Percentiles rank a stretch among this genome's conserved stretches.
These are phyloP conservation scores for Andrena trimmerana DNA, from an alignment of 2,888 invertebrate genomes.

Conservation along the genomic window DNA sequence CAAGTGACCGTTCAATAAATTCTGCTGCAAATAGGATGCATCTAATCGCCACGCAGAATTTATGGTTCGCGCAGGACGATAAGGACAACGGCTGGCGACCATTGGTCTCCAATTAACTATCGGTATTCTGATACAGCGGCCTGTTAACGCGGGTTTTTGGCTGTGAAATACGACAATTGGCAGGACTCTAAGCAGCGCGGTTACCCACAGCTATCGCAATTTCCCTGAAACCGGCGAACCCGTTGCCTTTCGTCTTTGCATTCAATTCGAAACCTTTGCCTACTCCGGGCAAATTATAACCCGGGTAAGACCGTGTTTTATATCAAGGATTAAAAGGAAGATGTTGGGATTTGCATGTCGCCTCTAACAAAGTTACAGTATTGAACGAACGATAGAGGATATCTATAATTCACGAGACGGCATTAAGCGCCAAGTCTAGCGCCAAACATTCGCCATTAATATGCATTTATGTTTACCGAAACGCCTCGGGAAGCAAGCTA, in stretches of 20 bases:
- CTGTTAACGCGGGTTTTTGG: constrained; percentile 9
- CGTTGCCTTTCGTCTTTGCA: neutral
- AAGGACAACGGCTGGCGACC: neutral
- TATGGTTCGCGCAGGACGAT: neutral
- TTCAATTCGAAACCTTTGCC: neutral
- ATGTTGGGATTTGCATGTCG: no score
- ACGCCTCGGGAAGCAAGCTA: neutral
- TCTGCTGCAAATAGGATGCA: constrained; percentile 12
- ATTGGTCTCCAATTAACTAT: constrained; percentile 17
- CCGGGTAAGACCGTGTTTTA: neutral
- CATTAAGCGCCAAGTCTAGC: neutral
- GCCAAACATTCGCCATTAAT: constrained; percentile 2
- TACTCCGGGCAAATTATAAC: neutral
- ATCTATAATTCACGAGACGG: neutral
- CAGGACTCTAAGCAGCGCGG: neutral
- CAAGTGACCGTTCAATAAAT: neutral
- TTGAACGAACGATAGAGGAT: neutral
- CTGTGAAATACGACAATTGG: neutral
- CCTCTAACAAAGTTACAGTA: neutral
- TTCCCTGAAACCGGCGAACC: neutral
- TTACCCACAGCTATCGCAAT: neutral
- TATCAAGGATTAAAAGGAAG: no score
- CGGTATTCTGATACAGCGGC: constrained; percentile 9
- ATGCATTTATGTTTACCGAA: neutral
- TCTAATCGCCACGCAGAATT: neutral